Evolutionary conservation across 2,888 invertebrate species (phyloP).

Genomic region (Neria commutata): DNA sequence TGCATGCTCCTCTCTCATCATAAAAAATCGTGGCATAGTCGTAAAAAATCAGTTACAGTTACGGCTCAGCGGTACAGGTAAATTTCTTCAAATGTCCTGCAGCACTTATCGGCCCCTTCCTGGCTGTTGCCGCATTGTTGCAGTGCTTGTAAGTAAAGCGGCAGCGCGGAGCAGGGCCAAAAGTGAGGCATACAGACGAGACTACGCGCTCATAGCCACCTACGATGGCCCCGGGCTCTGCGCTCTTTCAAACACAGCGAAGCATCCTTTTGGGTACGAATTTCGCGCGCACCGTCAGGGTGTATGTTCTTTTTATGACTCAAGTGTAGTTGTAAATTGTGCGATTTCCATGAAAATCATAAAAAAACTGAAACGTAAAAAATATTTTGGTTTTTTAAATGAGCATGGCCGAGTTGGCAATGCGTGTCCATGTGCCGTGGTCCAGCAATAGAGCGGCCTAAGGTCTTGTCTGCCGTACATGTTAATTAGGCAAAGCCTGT

Average conservation of each 20-base stretch:
- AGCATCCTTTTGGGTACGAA: neutral
- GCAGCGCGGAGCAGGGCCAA: conserved; percentile 6
- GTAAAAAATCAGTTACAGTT: conserved; percentile 39
- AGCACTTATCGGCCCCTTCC: neutral
- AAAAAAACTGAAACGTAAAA: conserved; percentile 38
- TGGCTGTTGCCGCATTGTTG: neutral
- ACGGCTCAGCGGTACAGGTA: conserved; percentile 9
- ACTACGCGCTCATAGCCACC: too few relatives aligned
- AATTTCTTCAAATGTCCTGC: conserved; percentile 1
- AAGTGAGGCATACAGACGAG: conserved; percentile 27
- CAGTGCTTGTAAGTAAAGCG: neutral
- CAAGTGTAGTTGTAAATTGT: conserved; percentile 34
- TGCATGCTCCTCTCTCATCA: conserved; percentile 30
- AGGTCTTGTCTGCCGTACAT: conserved; percentile 33
- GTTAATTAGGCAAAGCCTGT: conserved; percentile 43
- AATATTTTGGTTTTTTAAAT: conserved; percentile 15
- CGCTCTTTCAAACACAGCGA: conserved; percentile 28
- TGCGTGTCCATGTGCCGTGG: neutral
- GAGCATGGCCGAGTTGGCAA: neutral
- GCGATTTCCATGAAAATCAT: conserved; percentile 52
- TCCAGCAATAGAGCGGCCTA: conserved; percentile 28
- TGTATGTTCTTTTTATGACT: conserved; percentile 44
- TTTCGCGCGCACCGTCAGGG: neutral
- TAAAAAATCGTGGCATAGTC: conserved; percentile 55
- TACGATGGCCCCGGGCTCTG: too few relatives aligned